A percentile compares a stretch with the other conserved stretches of the same genome.
phyloP scores from a whole-genome alignment of 2,888 invertebrate genomes.

The Bedellia somnulentella region DNA sequence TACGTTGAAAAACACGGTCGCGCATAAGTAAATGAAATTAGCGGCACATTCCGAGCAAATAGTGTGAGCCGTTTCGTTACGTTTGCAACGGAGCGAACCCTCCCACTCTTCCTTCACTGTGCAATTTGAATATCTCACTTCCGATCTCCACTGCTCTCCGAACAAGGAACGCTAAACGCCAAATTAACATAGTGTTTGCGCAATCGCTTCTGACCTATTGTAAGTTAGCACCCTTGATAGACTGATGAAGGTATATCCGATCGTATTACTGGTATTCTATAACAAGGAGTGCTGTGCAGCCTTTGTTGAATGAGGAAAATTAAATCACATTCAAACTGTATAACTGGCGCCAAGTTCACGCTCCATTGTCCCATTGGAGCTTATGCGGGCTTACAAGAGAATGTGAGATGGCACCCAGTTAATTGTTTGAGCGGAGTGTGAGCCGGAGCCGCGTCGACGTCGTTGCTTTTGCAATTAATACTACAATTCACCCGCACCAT shows the following conservation, averaged over 20 bases:
- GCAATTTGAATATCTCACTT: slow-evolving; percentile 40
- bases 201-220: slow-evolving; percentile 40
- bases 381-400: too few species aligned
- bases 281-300: too few species aligned
- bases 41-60: slow-evolving; percentile 26
- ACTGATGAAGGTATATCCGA: too few species aligned
- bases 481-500: slow-evolving; percentile 31
- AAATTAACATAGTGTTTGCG: slow-evolving; percentile 39
- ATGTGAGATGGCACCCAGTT: too few species aligned
- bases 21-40: slow-evolving; percentile 30
- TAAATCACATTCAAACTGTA: too few species aligned
- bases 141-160: slow-evolving; percentile 30
- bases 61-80: slow-evolving; percentile 26
- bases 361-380: too few species aligned
- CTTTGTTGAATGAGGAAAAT: too few species aligned
- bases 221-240: slow-evolving; percentile 38
- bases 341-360: too few species aligned
- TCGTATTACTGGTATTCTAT: too few species aligned
- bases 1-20: too few species aligned
- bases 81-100: slow-evolving; percentile 24
- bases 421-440: slow-evolving; percentile 51
- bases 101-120: slow-evolving; percentile 13
- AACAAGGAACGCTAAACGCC: slow-evolving; percentile 41
- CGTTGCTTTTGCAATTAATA: slow-evolving; percentile 38
- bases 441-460: slow-evolving; percentile 24